Evolutionary conservation across 2,888 invertebrate genomes (phyloP), one percentile per base, ranked within the genome.

Genomic region (Drepana falcataria): DNA sequence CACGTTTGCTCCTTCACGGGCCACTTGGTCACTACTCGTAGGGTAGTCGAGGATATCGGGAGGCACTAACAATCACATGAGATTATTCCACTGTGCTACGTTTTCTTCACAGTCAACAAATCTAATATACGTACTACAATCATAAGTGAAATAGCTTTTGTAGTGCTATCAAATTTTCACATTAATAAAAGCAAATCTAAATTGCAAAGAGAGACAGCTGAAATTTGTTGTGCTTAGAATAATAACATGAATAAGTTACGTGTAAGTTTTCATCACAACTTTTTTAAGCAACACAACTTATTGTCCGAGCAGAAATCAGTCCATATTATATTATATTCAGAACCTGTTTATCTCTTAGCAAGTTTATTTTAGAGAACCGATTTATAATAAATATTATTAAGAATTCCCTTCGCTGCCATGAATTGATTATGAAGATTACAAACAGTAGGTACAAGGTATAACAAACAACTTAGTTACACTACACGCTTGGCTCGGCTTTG

Each of bases 41-140:
- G 96, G 95, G 76, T 95, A 95, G 88, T 96, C 96, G 78, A 96
- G 89, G 72, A 97, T 96, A 79, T 96, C 96, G 56, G 96, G 97
- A 40, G 96, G 96, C 59, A 96, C 96, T 95, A 87, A 47, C 52
- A 21, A 21, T 21, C 21, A 21, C 21, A 21, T 21, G 1, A 21
- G 21, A 21, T 21, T 21, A 21, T 21, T 21, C 21, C 21, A 21
- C 21, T 21, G 21, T 21, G 21, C 21, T 21, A 21, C 21, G 21
- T 21, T 21, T 21, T 21, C 21, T 21, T 21, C 21, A 21, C 21
- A 21, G 21, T 21, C 21, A 21, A 1, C 21, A 21, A 21, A 21
- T 21, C 21, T 21, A 21, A 21, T 21, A 21, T 21, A 21, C 21
- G 21, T 21, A 21, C 21, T 21, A 21, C 21, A 21, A 21, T 21